Percentiles rank a stretch among this genome's conserved stretches.
Conservation (phyloP, 2,797 vertebrate species). For the Sitta carolinensis region DNA sequence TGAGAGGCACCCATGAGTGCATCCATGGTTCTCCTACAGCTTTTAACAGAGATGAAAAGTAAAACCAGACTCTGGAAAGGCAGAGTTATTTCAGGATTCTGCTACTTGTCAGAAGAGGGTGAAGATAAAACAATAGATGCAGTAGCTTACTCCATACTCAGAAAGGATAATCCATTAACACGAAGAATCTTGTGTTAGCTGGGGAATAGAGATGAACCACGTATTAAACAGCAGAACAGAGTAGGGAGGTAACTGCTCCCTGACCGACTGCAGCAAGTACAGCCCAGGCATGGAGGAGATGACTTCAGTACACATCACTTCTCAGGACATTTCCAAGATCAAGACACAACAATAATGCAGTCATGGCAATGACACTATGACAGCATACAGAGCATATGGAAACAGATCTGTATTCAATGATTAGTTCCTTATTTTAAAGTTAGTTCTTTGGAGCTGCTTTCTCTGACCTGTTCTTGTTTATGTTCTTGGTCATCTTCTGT, state of each 20-base stretch:
- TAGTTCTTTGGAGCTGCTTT: not conserved
- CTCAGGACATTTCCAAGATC: not conserved
- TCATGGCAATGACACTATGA: not conserved
- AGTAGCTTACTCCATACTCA: not conserved
- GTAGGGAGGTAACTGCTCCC: not conserved
- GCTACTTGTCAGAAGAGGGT: not conserved
- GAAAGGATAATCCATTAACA: not conserved
- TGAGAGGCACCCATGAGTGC: not conserved
- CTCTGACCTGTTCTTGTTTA: not conserved
- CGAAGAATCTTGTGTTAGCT: not conserved
- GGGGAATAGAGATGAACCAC: not conserved
- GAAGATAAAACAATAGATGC: not conserved
- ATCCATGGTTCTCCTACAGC: not conserved
- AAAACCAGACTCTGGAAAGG: not conserved
- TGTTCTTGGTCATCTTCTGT: not conserved
- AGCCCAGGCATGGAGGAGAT: not conserved
- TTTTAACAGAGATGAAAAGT: not conserved
- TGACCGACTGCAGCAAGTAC: not conserved
- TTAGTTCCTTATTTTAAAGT: not conserved
- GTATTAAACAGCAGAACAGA: not conserved
- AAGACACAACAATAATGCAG: not conserved
- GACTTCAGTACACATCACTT: not conserved
- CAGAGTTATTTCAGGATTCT: not conserved
- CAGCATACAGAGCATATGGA: rapidly evolving
- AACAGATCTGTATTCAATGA: not conserved